Evolutionary conservation across 2,888 invertebrate species (phyloP).

Genomic region (Calliopum simillimum): DNA sequence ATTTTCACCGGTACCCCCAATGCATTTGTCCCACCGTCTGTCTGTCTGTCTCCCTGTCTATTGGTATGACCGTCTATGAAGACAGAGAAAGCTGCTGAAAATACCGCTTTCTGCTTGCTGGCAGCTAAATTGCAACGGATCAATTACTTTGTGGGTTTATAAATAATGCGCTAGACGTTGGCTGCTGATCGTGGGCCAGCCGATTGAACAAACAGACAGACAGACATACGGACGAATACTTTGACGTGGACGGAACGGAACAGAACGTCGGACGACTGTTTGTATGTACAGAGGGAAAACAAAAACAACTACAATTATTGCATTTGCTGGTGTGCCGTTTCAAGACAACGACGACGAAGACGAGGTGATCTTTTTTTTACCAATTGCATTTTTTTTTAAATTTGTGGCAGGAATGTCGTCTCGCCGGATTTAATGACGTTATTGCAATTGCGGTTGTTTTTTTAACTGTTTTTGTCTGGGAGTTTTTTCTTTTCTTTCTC

Average conservation of each 20-base stretch:
- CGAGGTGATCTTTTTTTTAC: constrained; percentile 4
- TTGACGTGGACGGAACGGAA: too few relatives aligned
- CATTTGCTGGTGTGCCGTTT: constrained; percentile 13
- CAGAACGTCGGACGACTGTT: too few relatives aligned
- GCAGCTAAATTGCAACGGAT: constrained; percentile 56
- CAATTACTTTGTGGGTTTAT: constrained; percentile 56
- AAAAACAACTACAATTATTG: neutral
- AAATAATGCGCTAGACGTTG: constrained; percentile 30
- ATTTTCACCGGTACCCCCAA: constrained; percentile 22
- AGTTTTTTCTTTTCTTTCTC: constrained; percentile 32
- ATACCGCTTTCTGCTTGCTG: constrained; percentile 15
- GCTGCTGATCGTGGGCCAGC: neutral
- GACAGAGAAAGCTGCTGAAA: constrained; percentile 40
- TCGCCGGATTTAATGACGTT: constrained; percentile 62
- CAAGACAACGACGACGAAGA: neutral
- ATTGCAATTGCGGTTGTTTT: constrained; percentile 43
- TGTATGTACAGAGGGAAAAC: too few relatives aligned
- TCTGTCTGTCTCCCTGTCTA: neutral
- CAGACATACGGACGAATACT: too few relatives aligned
- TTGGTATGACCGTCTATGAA: constrained; percentile 27
- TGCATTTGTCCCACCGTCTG: too few relatives aligned
- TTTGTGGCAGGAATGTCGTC: constrained; percentile 54
- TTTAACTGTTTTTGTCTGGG: constrained; percentile 48
- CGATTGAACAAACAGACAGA: too few relatives aligned
- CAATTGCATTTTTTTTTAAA: neutral